Evolutionary conservation across 2,888 invertebrate genomes (phyloP).

Genomic region (Parnassius orleans): DNA sequence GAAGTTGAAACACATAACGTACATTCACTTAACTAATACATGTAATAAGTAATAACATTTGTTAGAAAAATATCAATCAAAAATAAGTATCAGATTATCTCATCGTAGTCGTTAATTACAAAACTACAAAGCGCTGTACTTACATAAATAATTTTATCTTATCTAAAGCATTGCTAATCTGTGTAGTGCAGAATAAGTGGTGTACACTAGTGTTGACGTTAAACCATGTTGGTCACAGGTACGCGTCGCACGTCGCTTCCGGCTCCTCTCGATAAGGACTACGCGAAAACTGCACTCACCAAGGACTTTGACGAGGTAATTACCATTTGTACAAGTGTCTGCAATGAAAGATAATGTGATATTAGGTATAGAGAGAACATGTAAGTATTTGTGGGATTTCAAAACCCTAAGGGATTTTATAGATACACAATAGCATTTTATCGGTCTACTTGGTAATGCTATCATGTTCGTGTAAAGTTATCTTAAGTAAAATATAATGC

Average conservation of each 20-base stretch:
- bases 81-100: constrained; percentile 29
- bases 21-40: too few species aligned
- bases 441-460: too few species aligned
- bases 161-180: constrained; percentile 60
- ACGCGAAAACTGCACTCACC: constrained; percentile 34
- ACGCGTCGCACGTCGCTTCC: constrained; percentile 58
- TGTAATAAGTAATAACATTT: too few species aligned
- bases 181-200: constrained; percentile 44
- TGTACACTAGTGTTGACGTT: constrained; percentile 42
- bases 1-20: too few species aligned
- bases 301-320: constrained; percentile 51
- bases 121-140: constrained; percentile 45
- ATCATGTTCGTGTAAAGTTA: too few species aligned
- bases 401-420: too few species aligned
- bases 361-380: too few species aligned
- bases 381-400: too few species aligned
- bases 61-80: constrained; percentile 32
- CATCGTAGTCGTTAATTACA: constrained; percentile 40
- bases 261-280: constrained; percentile 39
- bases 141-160: constrained; percentile 54
- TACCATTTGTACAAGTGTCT: constrained; percentile 11
- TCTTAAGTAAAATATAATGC: too few species aligned
- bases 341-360: neutral
- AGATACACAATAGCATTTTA: too few species aligned
- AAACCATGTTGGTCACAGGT: constrained; percentile 71